Base-by-base conservation (phyloP, 1,140 invertebrate genomes). In the Aplysia californica region DNA sequence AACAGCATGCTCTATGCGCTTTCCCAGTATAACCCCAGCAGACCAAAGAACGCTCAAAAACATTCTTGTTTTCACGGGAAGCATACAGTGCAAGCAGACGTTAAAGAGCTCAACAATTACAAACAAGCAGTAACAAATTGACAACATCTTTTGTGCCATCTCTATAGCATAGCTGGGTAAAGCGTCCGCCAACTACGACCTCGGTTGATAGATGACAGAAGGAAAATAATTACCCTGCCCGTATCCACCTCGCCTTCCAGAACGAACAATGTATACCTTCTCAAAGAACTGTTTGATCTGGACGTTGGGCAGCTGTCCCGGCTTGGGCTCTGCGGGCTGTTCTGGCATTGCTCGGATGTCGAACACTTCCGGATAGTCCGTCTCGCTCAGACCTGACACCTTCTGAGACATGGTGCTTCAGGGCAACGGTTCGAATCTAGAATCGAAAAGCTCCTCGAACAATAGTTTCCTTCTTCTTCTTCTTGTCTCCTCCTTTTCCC, bases 261-360 rank as follows among this genome's bases (percentile, higher is more conserved):
- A 15, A 21, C 20, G 21, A 71, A 20, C 4, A 64, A 39, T 21
- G 26, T 73, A 76, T 77, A 87, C 87, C 83, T 87, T 70, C 76
- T 85, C 82, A 71, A 86, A 88, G 77, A 83, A 88, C 41, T 87
- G 82, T 67, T 79, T 69, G n/a, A 87, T 80, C 56, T 77, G 76
- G 10, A 80, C 26, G 10, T 84, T 80, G 3, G 83, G 56, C 23
- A 86, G 74, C 61, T 87, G 85, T 23, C 85, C 86, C 4, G 82
- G 80, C 77, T 87, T 87, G 33, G 77, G 66, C 29, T 79, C 73
- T 33, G 66, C 75, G 20, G 83, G 75, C 39, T 84, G 84, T 21
- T 76, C 41, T 33, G 81, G 85, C 77, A 83, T 84, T n/a, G 79
- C 80, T 18, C 78, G 71, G 26, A 81, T 71, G 71, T 82, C 76